Evolutionary conservation across 1,140 invertebrate species (phyloP).

Genomic region (Scylla paramamosain): DNA sequence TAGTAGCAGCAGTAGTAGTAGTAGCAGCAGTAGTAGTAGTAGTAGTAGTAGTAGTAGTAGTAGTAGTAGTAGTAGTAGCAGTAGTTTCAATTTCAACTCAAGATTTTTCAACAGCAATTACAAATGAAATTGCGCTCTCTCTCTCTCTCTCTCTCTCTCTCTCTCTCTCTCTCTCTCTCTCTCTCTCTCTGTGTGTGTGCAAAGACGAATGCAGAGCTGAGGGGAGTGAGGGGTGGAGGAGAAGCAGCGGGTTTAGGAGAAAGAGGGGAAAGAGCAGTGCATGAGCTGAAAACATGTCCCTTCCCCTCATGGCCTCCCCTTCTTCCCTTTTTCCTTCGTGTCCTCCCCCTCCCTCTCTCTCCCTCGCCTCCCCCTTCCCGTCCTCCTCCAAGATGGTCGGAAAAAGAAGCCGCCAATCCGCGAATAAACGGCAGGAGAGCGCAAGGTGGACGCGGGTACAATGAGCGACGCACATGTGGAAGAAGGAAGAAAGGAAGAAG

Average conservation of each 20-base stretch:
- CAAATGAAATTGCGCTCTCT: not conserved
- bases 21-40: too few relatives aligned
- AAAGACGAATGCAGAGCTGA: not conserved
- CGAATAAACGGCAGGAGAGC: not conserved
- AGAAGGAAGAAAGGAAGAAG: not conserved
- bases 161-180: slow-evolving; percentile 12
- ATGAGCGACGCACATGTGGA: not conserved
- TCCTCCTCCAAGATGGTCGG: not conserved
- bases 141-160: slow-evolving; percentile 20
- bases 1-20: too few relatives aligned
- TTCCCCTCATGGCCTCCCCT: not conserved
- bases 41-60: too few relatives aligned
- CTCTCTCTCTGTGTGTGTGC: not conserved
- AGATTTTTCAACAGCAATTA: not conserved
- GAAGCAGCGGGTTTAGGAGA: not conserved
- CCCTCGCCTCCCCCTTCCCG: not conserved
- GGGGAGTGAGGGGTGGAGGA: not conserved
- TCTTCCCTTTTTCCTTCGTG: not conserved
- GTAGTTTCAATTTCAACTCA: not conserved
- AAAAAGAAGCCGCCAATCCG: slow-evolving; percentile 12
- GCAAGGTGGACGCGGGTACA: not conserved
- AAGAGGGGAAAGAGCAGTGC: not conserved
- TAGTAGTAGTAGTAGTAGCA: not conserved
- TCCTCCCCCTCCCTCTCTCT: not conserved
- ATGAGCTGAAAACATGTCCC: not conserved